These are phyloP conservation scores for Zootermopsis nevadensis DNA, from an alignment of 2,888 invertebrate genomes.

Conservation along the genomic window DNA sequence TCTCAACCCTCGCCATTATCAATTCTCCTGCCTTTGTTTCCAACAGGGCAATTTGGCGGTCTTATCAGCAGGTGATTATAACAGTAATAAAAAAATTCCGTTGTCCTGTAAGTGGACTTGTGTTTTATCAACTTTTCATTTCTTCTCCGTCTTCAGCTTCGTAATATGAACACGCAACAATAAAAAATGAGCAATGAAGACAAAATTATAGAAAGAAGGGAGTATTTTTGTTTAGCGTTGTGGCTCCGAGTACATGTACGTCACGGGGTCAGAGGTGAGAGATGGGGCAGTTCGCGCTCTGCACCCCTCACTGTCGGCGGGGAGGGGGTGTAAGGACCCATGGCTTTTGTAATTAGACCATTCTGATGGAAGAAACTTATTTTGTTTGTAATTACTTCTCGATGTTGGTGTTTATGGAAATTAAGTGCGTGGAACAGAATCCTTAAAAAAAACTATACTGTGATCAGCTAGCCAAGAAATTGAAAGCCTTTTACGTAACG, in stretches of 20 bases:
- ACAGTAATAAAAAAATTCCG: background rate
- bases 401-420: too few species aligned
- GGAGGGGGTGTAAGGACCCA: slow-evolving; percentile 7
- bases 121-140: slow-evolving; percentile 14
- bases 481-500: too few species aligned
- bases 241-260: slow-evolving; percentile 42
- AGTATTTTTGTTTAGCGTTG: slow-evolving; percentile 43
- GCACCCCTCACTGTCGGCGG: background rate
- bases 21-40: background rate
- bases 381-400: too few species aligned
- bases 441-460: too few species aligned
- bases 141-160: slow-evolving; percentile 31
- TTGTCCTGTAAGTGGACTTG: background rate
- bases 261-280: slow-evolving; percentile 52
- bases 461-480: too few species aligned
- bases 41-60: background rate
- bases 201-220: slow-evolving; percentile 23
- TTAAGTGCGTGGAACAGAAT: too few species aligned
- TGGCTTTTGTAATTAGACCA: background rate
- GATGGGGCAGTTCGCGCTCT: slow-evolving; percentile 51
- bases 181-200: slow-evolving; percentile 32
- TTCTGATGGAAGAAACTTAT: background rate
- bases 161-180: slow-evolving; percentile 24
- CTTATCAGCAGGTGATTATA: background rate
- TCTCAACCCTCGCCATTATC: background rate